Base-by-base conservation (phyloP, 1,140 invertebrate genomes). In the Pemphigus obesinymphae region DNA sequence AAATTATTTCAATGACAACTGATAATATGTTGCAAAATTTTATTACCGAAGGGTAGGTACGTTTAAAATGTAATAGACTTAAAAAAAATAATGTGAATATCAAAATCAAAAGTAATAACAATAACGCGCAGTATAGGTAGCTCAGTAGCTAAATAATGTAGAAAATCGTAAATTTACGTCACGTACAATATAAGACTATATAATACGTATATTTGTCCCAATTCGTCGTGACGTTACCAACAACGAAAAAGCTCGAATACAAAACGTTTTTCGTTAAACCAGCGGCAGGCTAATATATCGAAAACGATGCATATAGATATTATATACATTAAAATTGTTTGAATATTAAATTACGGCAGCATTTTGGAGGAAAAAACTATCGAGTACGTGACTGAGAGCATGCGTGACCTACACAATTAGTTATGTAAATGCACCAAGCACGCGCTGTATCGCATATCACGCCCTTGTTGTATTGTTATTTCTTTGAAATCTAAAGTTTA, bases 361-460 rank as follows among this genome's bases (percentile, higher is more conserved):
- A 45, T 70, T 70, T 70, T 45, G 15, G 6, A 68, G 34, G 40
- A 70, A 70, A 80, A 63, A 63, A n/a, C 76, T 31, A 45, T 43
- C 55, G 40, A 80, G 53, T 63, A 80, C 76, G 76, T 45, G 76
- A 80, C 76, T 40, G 40, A 80, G 55, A 63, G 37, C 76, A 80
- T 61, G 76, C 76, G 76, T 61, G 76, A 80, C 76, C 76, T 43
- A 80, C 53, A 63, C 55, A 63, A 80, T 80, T 80, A 80, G 55
- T 80, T 45, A 45, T 80, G 76, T 58, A 80, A 63, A 80, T 61
- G 40, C 76, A 50, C 8, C 17, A n/a, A 45, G 53, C 76, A 80
- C 76, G 55, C 75, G 53, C n/a, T 40, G n/a, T 53, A 48, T 53
- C 45, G 72, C 73, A 37, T 55, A 72, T 72, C 68, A 72, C 68